Evolutionary conservation across 2,888 invertebrate species (phyloP).

Genomic region (Drosophila rellima): DNA sequence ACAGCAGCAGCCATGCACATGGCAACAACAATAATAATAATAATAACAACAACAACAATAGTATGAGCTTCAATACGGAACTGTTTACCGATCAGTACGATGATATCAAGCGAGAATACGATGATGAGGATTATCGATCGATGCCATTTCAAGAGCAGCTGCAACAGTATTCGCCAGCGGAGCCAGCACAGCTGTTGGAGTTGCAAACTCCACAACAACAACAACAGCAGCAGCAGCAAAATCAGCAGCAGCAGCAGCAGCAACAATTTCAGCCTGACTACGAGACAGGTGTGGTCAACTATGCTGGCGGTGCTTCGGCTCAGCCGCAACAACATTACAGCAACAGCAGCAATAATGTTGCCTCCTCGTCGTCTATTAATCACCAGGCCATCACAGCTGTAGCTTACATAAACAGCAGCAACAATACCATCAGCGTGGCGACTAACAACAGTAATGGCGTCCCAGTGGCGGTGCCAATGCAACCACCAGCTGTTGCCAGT

Average conservation of each 20-base stretch:
- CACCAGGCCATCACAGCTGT: slow-evolving; percentile 75
- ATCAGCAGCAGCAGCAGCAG: slow-evolving; percentile 66
- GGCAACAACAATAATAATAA: slow-evolving; percentile 39
- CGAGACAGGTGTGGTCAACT: slow-evolving; percentile 32
- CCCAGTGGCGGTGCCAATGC: slow-evolving; percentile 43
- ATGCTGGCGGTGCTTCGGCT: slow-evolving; percentile 11
- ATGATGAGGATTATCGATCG: slow-evolving; percentile 74
- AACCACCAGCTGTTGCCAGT: slow-evolving; percentile 41
- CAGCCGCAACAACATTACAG: slow-evolving; percentile 25
- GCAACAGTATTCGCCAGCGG: slow-evolving; percentile 69
- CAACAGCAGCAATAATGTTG: slow-evolving; percentile 41
- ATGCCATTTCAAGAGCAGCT: slow-evolving; percentile 66
- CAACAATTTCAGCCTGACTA: slow-evolving; percentile 46
- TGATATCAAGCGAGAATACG: slow-evolving; percentile 74
- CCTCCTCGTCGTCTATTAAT: slow-evolving; percentile 50
- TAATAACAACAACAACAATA: slow-evolving; percentile 46
- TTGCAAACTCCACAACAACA: slow-evolving; percentile 76
- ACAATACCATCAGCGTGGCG: slow-evolving; percentile 70
- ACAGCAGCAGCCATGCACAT: slow-evolving; percentile 23
- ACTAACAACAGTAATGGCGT: slow-evolving; percentile 62
- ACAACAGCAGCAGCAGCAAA: slow-evolving; percentile 68
- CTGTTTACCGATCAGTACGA: slow-evolving; percentile 80
- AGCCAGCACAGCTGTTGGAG: slow-evolving; percentile 72
- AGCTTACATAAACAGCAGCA: slow-evolving; percentile 72
- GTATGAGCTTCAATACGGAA: slow-evolving; percentile 73